phyloP scores from a whole-genome alignment of 2,113 vertebrate genomes.

The Hippopotamus amphibius region DNA sequence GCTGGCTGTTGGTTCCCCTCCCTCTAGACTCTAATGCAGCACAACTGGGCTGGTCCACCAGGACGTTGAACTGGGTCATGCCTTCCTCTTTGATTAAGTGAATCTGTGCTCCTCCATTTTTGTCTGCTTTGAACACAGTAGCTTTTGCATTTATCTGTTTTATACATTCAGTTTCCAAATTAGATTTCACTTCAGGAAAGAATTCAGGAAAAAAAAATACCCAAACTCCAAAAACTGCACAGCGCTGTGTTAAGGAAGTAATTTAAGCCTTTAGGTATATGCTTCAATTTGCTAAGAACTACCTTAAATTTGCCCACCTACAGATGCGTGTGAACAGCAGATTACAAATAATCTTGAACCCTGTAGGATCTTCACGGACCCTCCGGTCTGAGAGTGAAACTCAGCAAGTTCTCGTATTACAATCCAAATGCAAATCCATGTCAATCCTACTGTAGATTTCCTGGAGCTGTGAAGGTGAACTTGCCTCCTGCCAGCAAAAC shows the following conservation, averaged over 20 bases:
- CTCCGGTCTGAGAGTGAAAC: neutral
- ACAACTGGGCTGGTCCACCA: neutral
- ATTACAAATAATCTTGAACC: neutral
- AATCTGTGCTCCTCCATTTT: neutral
- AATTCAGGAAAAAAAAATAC: neutral
- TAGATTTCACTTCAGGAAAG: constrained; percentile 11
- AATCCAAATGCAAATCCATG: neutral
- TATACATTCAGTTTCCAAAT: constrained; percentile 40
- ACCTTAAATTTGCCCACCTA: neutral
- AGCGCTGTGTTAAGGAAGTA: neutral
- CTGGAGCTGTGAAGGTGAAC: neutral
- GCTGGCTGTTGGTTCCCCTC: neutral
- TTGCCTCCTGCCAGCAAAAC: neutral
- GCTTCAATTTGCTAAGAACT: constrained; percentile 5
- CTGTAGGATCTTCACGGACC: too few relatives aligned
- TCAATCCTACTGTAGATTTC: neutral
- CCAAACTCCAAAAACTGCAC: neutral
- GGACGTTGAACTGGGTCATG: neutral
- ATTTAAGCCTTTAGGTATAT: neutral
- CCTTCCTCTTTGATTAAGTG: neutral
- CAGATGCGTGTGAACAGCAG: neutral
- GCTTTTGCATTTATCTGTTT: constrained; percentile 13
- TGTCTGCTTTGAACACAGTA: neutral
- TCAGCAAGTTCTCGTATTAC: neutral
- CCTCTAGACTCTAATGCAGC: neutral